phyloP scores from a whole-genome alignment of 2,888 invertebrate species.

The Eupithecia subumbrata region DNA sequence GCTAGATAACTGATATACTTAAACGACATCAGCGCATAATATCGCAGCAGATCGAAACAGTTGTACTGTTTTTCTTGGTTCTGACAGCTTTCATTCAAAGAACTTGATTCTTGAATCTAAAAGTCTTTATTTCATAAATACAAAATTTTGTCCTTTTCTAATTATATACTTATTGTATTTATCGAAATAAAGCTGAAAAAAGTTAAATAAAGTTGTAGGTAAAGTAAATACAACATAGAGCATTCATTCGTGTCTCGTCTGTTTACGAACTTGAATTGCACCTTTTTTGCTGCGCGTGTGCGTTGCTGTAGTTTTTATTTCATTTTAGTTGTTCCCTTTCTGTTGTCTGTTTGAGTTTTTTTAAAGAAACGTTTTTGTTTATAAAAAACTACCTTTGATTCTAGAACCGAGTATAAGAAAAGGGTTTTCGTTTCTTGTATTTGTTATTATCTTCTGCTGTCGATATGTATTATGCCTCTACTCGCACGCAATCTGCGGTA shows the following conservation, averaged over 20 bases:
- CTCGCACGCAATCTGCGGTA: conserved; percentile 21
- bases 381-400: not conserved
- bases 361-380: not conserved
- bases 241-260: not conserved
- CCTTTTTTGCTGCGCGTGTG: not conserved
- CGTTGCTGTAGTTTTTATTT: not conserved
- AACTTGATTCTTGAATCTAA: no score
- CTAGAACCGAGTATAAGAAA: not conserved
- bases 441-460: conserved; percentile 11
- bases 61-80: not conserved
- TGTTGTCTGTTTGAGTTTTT: not conserved
- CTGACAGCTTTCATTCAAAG: not conserved
- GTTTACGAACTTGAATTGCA: not conserved
- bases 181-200: no score
- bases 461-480: not conserved
- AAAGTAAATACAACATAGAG: not conserved
- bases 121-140: no score
- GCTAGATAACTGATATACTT: no score
- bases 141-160: no score
- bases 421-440: conserved; percentile 3
- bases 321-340: no score
- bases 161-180: no score
- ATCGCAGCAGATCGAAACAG: not conserved
- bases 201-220: no score
- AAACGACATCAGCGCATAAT: no score